Conservation (phyloP, 2,113 vertebrate species). For the Callocephalon fimbriatum region DNA sequence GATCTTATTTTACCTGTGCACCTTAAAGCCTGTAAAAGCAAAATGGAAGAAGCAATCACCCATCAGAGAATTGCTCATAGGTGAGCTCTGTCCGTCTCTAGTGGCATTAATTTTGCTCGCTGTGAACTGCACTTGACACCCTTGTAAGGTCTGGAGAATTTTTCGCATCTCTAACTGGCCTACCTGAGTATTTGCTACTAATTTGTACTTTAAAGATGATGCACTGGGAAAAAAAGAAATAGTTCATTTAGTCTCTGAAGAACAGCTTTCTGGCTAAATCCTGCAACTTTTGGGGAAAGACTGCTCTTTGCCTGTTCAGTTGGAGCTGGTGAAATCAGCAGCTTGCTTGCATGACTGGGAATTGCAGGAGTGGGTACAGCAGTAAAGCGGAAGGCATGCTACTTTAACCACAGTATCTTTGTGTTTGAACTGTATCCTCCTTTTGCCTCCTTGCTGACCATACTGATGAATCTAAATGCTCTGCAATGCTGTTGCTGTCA, state of each 20-base stretch:
- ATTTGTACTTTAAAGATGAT: constrained; percentile 42
- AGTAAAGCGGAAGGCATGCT: not conserved
- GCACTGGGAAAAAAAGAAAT: not conserved
- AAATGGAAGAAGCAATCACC: constrained; percentile 67
- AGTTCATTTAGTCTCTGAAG: not conserved
- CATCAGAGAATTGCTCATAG: constrained; percentile 62
- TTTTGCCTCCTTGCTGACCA: not conserved
- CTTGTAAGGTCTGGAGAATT: constrained; percentile 18
- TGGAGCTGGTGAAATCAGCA: not conserved
- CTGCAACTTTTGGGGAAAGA: not conserved
- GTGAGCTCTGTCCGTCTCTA: constrained; percentile 59
- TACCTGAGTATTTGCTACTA: constrained; percentile 21
- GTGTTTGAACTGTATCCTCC: not conserved
- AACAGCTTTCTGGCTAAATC: not conserved
- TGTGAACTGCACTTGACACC: constrained; percentile 66
- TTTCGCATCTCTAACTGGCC: not conserved
- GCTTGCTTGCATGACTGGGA: not conserved
- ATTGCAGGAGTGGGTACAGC: not conserved
- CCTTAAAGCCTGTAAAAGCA: constrained; percentile 45
- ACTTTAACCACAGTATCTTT: not conserved
- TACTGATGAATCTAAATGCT: not conserved
- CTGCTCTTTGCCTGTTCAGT: not conserved
- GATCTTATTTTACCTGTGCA: constrained; percentile 46
- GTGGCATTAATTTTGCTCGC: constrained; percentile 67
- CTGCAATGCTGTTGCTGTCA: not conserved